Base-by-base conservation (phyloP, 2,797 vertebrate genomes). In the Ataeniobius toweri region DNA sequence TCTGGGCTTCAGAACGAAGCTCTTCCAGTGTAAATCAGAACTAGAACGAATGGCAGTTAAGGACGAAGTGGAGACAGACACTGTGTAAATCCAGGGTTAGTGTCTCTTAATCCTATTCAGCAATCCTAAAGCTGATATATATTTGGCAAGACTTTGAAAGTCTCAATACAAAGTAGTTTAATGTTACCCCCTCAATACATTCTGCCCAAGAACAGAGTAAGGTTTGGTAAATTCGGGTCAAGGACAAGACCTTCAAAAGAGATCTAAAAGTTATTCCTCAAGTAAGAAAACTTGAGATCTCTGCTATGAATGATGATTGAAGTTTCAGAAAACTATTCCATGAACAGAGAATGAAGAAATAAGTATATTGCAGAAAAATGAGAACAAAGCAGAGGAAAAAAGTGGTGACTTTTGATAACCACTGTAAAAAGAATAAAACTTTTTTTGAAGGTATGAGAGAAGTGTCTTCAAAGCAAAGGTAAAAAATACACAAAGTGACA, bases 381-480 rank as follows among this genome's bases (percentile, higher is more conserved):
- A 31, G 14, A 24, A 63, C 10, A 65, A 48, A 28, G 71, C 55
- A 59, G 39, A 24, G 46, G 14, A 6, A 26, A 78, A 50, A 75
- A 9, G 6, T 0, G 69, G 31, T 26, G 41, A 73, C 50, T 84
- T 61, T 41, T 22, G 51, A 53, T 26, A 77, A 16, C 6, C 1
- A 2, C 46, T 58, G 69, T 41, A 39, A 78, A 80, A 48, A 53
- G 36, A 48, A 68, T 73, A 70, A 82, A 76, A 76, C 0, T 61
- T 28, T 61, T 78, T 74, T 75, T 44, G 71, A 53, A 48, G 4
- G 72, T 12, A 13, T 59, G 70, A 65, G 0, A 74, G 41, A 76
- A 84, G 78, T 69, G 77, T 77, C 77, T 78, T 55, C 73, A 65
- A 80, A 78, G 74, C 31, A 72, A 80, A 81, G 70, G 82, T 59